Evolutionary conservation across 2,113 vertebrate species (phyloP).

Genomic region (Bombycilla garrulus): DNA sequence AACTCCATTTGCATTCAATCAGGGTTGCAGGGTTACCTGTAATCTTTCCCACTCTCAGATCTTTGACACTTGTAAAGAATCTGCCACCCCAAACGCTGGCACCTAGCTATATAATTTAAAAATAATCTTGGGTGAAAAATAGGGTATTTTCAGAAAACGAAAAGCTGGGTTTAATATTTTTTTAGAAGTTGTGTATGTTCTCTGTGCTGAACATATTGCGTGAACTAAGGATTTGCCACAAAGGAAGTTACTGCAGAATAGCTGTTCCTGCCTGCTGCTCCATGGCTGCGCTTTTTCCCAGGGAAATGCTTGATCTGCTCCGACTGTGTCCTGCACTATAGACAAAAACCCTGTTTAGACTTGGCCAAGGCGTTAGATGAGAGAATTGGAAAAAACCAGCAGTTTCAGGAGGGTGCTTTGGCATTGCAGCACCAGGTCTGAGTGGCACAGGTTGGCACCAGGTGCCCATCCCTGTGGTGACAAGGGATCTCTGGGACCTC

Average conservation of each 20-base stretch:
- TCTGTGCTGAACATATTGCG: not conserved
- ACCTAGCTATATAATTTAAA: not conserved
- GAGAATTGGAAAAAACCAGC: not conserved
- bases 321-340: not conserved
- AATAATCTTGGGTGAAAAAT: not conserved
- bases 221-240: not conserved
- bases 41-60: conserved; percentile 3
- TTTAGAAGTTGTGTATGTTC: not conserved
- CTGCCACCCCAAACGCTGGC: not conserved
- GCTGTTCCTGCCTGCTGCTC: not conserved
- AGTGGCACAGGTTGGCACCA: rapidly evolving
- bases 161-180: not conserved
- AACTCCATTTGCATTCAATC: not conserved
- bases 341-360: not conserved
- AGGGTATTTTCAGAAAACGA: not conserved
- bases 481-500: too few relatives aligned
- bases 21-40: not conserved
- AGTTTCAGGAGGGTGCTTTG: not conserved
- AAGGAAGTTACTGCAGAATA: not conserved
- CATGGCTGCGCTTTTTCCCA: not conserved
- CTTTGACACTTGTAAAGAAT: not conserved
- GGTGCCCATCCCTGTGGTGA: not conserved
- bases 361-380: not conserved
- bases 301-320: not conserved
- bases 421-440: rapidly evolving